phyloP scores from a whole-genome alignment of 2,797 vertebrate species.

The Artibeus lituratus region DNA sequence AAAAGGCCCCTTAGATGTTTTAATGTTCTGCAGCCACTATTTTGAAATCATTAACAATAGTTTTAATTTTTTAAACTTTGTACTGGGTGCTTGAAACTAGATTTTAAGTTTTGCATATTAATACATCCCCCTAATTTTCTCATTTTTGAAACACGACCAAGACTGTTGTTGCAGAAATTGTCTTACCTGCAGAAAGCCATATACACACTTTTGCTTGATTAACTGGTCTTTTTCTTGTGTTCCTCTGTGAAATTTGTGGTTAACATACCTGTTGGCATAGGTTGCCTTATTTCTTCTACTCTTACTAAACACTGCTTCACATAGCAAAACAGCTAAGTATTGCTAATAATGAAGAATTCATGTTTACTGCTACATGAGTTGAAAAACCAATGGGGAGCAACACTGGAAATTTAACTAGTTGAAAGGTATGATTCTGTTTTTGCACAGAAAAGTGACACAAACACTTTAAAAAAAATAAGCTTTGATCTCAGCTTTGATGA shows the following conservation, averaged over 20 bases:
- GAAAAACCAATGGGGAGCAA: background rate
- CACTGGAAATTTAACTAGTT: background rate
- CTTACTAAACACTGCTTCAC: background rate
- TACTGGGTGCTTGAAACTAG: background rate
- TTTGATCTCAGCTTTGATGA: background rate
- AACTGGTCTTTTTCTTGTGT: background rate
- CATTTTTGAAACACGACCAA: background rate
- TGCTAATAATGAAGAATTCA: background rate
- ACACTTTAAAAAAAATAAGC: background rate
- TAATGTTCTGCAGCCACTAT: no score
- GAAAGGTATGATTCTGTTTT: background rate
- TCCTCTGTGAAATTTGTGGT: background rate
- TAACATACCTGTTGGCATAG: background rate
- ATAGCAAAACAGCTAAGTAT: background rate
- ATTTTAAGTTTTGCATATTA: background rate
- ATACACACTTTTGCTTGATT: background rate
- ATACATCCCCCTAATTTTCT: background rate
- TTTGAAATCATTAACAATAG: background rate
- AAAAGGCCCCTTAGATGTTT: background rate
- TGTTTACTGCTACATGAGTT: background rate
- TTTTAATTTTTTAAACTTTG: background rate
- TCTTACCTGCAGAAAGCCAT: background rate
- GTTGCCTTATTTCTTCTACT: background rate
- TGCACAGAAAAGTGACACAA: background rate
- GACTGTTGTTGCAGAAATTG: background rate